These are phyloP conservation scores for Microtus oregoni DNA, from an alignment of 2,113 vertebrate genomes.

Conservation along the genomic window DNA sequence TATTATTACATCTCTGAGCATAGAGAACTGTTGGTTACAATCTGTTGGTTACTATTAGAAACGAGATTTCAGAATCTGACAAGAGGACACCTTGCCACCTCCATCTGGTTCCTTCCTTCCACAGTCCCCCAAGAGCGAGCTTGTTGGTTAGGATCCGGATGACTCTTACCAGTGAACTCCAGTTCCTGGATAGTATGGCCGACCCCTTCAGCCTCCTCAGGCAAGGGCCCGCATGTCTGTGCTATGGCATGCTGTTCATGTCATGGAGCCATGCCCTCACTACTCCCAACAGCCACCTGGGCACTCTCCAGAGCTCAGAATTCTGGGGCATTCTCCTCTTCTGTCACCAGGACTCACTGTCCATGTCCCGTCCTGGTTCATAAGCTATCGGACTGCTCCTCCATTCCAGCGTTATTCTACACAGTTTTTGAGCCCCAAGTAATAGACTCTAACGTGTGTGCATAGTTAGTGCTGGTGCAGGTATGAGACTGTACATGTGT, in stretches of 20 bases:
- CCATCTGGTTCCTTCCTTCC: not conserved
- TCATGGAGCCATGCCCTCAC: not conserved
- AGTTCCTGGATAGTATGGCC: not conserved
- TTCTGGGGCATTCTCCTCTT: not conserved
- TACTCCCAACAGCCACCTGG: not conserved
- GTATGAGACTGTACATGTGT: not conserved
- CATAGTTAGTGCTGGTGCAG: not conserved
- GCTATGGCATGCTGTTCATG: no score
- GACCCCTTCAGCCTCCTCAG: not conserved
- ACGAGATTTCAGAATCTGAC: constrained; percentile 42
- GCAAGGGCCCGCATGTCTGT: not conserved
- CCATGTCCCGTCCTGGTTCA: not conserved
- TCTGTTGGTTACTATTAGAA: constrained; percentile 45
- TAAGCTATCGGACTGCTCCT: not conserved
- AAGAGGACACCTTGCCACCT: not conserved
- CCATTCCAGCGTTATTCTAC: not conserved
- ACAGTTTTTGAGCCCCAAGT: not conserved
- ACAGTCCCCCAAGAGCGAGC: not conserved
- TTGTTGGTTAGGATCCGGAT: not conserved
- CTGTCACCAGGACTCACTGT: not conserved
- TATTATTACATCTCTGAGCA: not conserved
- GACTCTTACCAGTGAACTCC: not conserved
- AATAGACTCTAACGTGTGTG: not conserved
- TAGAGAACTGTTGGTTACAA: constrained; percentile 4
- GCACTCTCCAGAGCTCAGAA: not conserved